Evolutionary conservation across 2,113 vertebrate species (phyloP).

Genomic region (Zeus faber): DNA sequence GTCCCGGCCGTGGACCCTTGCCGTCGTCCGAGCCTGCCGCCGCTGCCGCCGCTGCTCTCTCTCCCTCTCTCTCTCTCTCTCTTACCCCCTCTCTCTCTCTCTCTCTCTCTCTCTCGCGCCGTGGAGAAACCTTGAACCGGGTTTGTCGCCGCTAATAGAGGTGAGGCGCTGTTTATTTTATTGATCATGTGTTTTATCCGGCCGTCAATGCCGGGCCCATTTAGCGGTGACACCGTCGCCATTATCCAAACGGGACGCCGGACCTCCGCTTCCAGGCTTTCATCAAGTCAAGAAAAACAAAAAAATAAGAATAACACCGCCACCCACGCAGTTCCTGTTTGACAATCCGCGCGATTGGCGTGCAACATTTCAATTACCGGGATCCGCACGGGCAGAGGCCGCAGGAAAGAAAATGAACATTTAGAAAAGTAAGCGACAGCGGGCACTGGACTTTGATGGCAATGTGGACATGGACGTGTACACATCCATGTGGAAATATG

Average conservation of each 20-base stretch:
- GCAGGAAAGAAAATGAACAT: slow-evolving; percentile 27
- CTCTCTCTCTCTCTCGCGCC: slow-evolving; percentile 50
- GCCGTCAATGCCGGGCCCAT: slow-evolving; percentile 67
- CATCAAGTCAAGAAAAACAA: slow-evolving; percentile 58
- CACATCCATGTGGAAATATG: background rate
- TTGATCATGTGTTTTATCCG: slow-evolving; percentile 70
- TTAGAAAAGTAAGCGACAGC: slow-evolving; percentile 34
- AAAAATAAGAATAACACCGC: no score
- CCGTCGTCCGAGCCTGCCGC: no score
- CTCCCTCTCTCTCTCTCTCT: no score
- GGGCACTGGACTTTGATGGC: background rate
- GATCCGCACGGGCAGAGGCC: slow-evolving; percentile 50
- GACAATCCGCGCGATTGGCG: slow-evolving; percentile 46
- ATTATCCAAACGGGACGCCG: slow-evolving; percentile 63
- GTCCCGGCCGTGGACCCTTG: no score
- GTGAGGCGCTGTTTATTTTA: slow-evolving; percentile 74
- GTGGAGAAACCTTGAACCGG: slow-evolving; percentile 65
- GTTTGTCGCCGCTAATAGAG: slow-evolving; percentile 70
- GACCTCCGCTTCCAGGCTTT: slow-evolving; percentile 70
- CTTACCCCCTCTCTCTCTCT: slow-evolving; percentile 29
- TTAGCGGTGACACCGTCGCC: slow-evolving; percentile 59
- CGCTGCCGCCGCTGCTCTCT: no score
- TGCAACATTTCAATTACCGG: slow-evolving; percentile 63
- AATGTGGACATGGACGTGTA: background rate
- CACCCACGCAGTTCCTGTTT: slow-evolving; percentile 57